Evolutionary conservation across 2,888 invertebrate species (phyloP).

Genomic region (Thymelicus lineola): DNA sequence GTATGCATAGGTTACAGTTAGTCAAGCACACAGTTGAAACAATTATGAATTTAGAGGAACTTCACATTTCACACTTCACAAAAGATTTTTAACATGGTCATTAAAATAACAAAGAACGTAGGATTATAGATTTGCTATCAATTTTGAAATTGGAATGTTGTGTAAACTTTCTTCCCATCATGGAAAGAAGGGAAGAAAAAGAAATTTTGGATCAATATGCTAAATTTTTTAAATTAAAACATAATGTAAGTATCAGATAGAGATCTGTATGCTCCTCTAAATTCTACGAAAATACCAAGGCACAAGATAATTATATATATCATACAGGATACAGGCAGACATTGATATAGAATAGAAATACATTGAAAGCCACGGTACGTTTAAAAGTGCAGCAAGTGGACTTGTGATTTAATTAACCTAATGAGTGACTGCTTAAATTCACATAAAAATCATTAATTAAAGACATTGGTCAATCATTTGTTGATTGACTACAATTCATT

Average conservation of each 20-base stretch:
- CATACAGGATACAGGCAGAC: constrained; percentile 25
- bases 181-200: too few relatives aligned
- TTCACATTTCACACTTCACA: background rate
- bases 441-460: background rate
- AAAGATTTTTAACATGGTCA: too few relatives aligned
- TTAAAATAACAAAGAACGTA: too few relatives aligned
- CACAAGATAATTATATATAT: constrained; percentile 25
- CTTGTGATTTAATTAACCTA: constrained; percentile 19
- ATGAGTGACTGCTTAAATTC: constrained; percentile 26
- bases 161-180: too few relatives aligned
- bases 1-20: constrained; percentile 54
- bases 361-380: constrained; percentile 37
- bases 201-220: too few relatives aligned
- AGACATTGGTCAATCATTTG: background rate
- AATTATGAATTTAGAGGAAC: constrained; percentile 29
- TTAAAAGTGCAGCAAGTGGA: constrained; percentile 34
- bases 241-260: too few relatives aligned
- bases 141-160: too few relatives aligned
- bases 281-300: constrained; percentile 29
- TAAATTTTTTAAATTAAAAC: too few relatives aligned
- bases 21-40: constrained; percentile 53
- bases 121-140: too few relatives aligned
- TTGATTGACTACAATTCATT: background rate
- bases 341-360: constrained; percentile 36
- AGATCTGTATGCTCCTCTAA: constrained; percentile 21